Base-by-base conservation (phyloP, 2,888 invertebrate species). In the Volucella inanis region DNA sequence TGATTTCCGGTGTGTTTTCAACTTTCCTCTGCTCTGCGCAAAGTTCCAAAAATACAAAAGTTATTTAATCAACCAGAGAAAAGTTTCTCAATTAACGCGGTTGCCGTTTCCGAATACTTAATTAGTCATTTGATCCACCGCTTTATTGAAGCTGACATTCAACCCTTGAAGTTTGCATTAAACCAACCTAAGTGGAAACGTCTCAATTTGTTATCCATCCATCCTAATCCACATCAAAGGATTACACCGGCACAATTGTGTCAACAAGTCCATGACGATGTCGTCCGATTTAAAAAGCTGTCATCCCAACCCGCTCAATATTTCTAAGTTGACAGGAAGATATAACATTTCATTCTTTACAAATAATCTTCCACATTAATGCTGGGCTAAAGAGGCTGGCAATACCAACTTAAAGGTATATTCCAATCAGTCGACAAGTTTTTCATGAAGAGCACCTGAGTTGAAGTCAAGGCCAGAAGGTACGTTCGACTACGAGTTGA, bases 1-100 rank as follows among this genome's bases (percentile, higher is more conserved):
- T 85, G 61, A 67, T 76, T 80, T 76, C 55, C 39, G 47, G 59
- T 57, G 65, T 11, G 22, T 52, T 71, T 39, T 52, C 6, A 6
- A 6, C 52, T 18, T 52, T 11, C 18, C 59, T 11, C 22, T 12
- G 14, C 18, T 47, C 67, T 65, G 18, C 10, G 43, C 61, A 50
- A 31, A 67, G 43, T n/a, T 14, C 54, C 15, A 54, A 62, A 72
- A 67, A 45, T 50, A 50, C 61, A 67, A 85, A 85, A 80, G 75
- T 80, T 85, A 85, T 80, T 85, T 85, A 85, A 85, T 85, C 84
- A 85, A 59, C 80, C 67, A 80, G 71, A 71, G 55, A 76, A 85
- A 85, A 80, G 76, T 85, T 85, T 85, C 76, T 67, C 84, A 85
- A 85, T 85, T 85, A 85, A 85, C 80, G 76, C 76, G 84, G 84